These are phyloP conservation scores for Etia nguti DNA, from an alignment of 2,113 vertebrate genomes.

Conservation along the genomic window DNA sequence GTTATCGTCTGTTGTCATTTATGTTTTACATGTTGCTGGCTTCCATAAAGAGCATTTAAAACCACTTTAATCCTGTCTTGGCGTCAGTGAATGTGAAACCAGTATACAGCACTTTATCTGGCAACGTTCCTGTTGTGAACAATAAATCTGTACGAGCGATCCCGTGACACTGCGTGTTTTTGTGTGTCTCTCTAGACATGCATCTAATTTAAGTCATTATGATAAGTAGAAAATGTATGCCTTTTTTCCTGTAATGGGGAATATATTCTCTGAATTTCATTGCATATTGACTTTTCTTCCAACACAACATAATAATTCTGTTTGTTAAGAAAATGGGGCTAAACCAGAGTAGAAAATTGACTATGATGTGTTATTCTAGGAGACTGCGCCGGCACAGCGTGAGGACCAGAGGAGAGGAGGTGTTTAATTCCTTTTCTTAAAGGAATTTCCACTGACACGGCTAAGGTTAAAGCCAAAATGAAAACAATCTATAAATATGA, in stretches of 20 bases:
- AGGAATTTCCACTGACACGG: neutral
- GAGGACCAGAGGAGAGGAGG: neutral
- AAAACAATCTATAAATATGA: neutral
- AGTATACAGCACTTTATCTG: conserved; percentile 54
- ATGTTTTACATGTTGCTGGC: neutral
- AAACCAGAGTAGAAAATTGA: neutral
- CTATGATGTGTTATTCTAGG: neutral
- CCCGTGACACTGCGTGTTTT: neutral
- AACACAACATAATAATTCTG: neutral
- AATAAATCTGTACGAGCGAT: conserved; percentile 49
- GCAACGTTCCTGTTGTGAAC: conserved; percentile 38
- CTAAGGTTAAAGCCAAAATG: neutral
- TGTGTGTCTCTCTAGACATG: neutral
- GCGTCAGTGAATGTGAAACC: conserved; percentile 40
- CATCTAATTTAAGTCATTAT: neutral
- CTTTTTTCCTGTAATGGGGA: neutral
- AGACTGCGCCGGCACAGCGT: neutral
- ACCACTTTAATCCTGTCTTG: conserved; percentile 32
- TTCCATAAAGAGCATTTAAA: conserved; percentile 19
- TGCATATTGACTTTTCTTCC: neutral
- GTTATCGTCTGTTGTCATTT: neutral
- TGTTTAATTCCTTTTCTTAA: neutral
- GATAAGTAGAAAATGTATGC: neutral
- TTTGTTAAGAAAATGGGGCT: neutral
- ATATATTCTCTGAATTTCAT: neutral